phyloP scores from a whole-genome alignment of 2,797 vertebrate genomes.

The Cirrhinus mrigala region DNA sequence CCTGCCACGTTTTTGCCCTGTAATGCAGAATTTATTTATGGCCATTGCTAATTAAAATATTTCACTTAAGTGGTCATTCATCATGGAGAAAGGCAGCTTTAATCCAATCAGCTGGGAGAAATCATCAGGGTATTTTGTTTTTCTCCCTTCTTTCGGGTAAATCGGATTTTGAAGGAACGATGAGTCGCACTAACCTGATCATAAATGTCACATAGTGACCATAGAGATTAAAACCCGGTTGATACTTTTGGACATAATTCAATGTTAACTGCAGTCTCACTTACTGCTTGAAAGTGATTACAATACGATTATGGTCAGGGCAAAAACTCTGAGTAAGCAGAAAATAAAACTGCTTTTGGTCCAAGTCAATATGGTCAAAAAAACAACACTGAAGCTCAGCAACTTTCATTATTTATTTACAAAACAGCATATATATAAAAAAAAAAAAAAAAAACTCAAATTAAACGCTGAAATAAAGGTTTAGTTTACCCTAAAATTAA shows the following conservation, averaged over 20 bases:
- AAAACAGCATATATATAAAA: not conserved
- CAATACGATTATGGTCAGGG: not conserved
- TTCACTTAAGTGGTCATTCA: slow-evolving; percentile 50
- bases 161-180: not conserved
- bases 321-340: not conserved
- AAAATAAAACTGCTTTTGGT: not conserved
- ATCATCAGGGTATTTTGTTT: slow-evolving; percentile 31
- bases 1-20: slow-evolving; percentile 40
- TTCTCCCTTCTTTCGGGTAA: not conserved
- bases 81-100: slow-evolving; percentile 48
- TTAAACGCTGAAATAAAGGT: not conserved
- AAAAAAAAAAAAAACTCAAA: not conserved
- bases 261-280: not conserved
- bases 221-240: not conserved
- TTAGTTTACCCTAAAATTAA: not conserved
- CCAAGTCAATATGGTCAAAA: not conserved
- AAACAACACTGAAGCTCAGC: not conserved
- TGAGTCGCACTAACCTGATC: not conserved
- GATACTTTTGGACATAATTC: not conserved
- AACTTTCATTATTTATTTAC: not conserved
- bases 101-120: slow-evolving; percentile 38
- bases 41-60: slow-evolving; percentile 61
- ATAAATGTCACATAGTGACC: slow-evolving; percentile 14
- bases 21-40: slow-evolving; percentile 57
- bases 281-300: not conserved